Conservation (phyloP, 2,113 vertebrate genomes). For the Bubo bubo region DNA sequence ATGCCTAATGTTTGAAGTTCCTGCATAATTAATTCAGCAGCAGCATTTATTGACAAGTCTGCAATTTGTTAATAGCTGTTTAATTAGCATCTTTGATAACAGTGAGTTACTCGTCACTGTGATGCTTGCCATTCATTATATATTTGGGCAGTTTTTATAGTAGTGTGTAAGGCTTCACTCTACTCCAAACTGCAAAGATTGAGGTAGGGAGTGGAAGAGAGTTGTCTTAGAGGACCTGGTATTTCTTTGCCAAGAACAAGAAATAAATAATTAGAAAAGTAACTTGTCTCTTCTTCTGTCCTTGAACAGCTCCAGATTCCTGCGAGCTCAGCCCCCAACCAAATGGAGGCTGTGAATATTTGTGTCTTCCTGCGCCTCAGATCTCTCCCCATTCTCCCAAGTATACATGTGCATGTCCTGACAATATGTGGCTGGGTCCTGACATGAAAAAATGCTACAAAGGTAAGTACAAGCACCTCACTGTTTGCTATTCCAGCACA, state of each 20-base stretch:
- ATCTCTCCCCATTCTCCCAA: slow-evolving; percentile 90
- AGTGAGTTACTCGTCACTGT: not conserved
- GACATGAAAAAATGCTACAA: slow-evolving; percentile 93
- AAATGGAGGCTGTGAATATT: slow-evolving; percentile 94
- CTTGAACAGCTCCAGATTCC: slow-evolving; percentile 82
- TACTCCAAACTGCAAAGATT: not conserved
- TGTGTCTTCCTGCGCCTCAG: slow-evolving; percentile 95
- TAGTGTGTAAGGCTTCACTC: not conserved
- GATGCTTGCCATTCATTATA: not conserved
- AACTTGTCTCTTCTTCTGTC: not conserved
- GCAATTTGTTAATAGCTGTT: slow-evolving; percentile 19
- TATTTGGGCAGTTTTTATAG: not conserved
- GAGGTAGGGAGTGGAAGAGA: not conserved
- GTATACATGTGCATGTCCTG: slow-evolving; percentile 94
- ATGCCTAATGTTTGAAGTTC: slow-evolving; percentile 24
- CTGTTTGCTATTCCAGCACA: not conserved
- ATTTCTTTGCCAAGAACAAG: not conserved
- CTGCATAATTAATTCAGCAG: slow-evolving; percentile 41
- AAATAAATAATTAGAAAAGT: not conserved
- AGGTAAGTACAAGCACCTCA: slow-evolving; percentile 68
- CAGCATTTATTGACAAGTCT: slow-evolving; percentile 15
- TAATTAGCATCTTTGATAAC: slow-evolving; percentile 47
- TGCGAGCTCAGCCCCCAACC: slow-evolving; percentile 89
- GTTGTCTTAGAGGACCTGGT: not conserved
- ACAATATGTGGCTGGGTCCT: slow-evolving; percentile 90